These are phyloP conservation scores for Danionella dracula DNA, from an alignment of 2,797 vertebrate genomes.

Conservation along the genomic window DNA sequence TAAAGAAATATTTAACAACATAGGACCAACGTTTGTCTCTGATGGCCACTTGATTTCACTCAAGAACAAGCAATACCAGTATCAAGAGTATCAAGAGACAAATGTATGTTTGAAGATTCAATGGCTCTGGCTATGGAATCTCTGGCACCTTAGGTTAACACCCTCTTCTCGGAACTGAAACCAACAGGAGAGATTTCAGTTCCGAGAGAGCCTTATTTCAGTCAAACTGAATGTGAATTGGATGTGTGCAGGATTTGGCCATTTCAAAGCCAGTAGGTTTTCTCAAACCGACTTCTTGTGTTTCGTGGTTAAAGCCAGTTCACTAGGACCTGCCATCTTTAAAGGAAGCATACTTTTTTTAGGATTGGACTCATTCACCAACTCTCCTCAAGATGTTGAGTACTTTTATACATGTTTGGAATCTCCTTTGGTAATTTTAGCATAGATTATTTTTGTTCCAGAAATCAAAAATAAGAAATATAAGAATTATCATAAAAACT, in stretches of 20 bases:
- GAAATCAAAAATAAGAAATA: no score
- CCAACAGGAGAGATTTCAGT: constrained; percentile 27
- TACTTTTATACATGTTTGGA: no score
- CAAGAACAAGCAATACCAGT: constrained; percentile 44
- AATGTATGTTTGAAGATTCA: constrained; percentile 36
- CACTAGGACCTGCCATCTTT: constrained; percentile 28
- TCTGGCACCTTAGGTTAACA: constrained; percentile 45
- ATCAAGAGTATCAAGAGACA: constrained; percentile 33
- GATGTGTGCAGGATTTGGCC: constrained; percentile 42
- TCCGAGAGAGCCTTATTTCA: constrained; percentile 47
- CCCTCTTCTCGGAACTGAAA: constrained; percentile 41
- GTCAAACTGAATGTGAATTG: constrained; percentile 49
- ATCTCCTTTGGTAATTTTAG: no score
- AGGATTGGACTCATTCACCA: no score
- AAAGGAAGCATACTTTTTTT: no score
- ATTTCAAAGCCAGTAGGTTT: constrained; percentile 32
- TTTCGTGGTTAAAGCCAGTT: constrained; percentile 24
- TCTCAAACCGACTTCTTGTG: background rate
- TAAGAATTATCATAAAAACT: no score
- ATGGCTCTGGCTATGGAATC: constrained; percentile 26
- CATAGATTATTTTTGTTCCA: no score
- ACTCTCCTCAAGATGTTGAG: no score
- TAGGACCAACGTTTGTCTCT: constrained; percentile 36
- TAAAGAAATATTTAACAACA: constrained; percentile 34
- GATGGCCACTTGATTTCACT: constrained; percentile 36